Base-by-base conservation (phyloP, 2,113 vertebrate genomes). In the Calypte anna region DNA sequence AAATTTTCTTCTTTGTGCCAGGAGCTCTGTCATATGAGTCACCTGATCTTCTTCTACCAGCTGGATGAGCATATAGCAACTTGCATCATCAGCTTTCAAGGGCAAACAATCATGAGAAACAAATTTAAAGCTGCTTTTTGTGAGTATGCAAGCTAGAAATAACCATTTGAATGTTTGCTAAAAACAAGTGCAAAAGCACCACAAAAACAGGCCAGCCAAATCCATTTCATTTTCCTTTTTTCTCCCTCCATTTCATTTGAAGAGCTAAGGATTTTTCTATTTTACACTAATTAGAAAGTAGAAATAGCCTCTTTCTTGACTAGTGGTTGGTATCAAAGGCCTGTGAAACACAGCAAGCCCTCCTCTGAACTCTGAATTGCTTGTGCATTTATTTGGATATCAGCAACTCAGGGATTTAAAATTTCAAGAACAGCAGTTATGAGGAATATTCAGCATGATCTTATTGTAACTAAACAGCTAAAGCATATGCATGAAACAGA, bases 11-110 rank as follows among this genome's bases (percentile, higher is more conserved):
- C 25, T 90, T 88, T 90, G 55, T 93, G 72, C 90, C 72, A 93
- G 74, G 73, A 94, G 82, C 55, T 91, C 70, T 90, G 53, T 72
- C 68, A 0, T 82, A 63, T 70, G 85, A 95, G 90, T 90, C 94
- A 88, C 87, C 82, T 95, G 85, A 88, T 88, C 86, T 40, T 77
- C 76, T 78, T 88, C 93, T 82, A 88, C 79, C 90, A 91, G 94
- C 90, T 93, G 82, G 87, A 83, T 48, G 51, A 95, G 84, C 78
- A 74, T 74, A 90, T 4, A 94, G 24, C 79, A 86, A 83, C 59
- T 91, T 63, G 67, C 54, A 85, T 70, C 87, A 73, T 73, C 81
- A 66, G 70, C 87, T 91, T 91, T 82, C 73, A 90, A 96, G 93
- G 93, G 85, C 10, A 13, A 90, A 83, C 7, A n/a, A 90, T 88